Conservation (phyloP, 1,140 invertebrate species). For the Cotesia typhae region DNA sequence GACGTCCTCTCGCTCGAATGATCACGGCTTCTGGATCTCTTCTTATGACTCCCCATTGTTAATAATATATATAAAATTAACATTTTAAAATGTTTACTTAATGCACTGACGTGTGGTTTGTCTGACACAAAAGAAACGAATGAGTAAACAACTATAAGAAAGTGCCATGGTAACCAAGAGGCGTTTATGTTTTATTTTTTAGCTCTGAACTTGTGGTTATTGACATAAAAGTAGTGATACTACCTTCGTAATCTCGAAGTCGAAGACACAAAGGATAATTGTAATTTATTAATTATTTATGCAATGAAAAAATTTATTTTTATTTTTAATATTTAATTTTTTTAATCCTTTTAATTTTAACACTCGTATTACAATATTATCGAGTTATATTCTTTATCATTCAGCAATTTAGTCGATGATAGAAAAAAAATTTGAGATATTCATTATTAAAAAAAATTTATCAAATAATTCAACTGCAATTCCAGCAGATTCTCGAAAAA, state of each 20-base stretch:
- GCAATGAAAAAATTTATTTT: too few relatives aligned
- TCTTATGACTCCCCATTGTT: not conserved
- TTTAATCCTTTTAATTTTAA: too few relatives aligned
- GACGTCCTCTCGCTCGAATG: not conserved
- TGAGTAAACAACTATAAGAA: constrained; percentile 9
- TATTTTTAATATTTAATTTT: too few relatives aligned
- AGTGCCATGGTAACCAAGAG: constrained; percentile 10
- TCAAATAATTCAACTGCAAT: too few relatives aligned
- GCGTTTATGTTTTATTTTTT: not conserved
- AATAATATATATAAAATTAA: not conserved
- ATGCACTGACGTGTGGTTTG: constrained; percentile 8
- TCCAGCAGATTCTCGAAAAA: too few relatives aligned
- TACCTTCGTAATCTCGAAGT: constrained; percentile 31
- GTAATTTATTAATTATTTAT: too few relatives aligned
- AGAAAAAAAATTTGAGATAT: too few relatives aligned
- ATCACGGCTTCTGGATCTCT: constrained; percentile 2
- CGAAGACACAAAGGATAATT: constrained; percentile 6
- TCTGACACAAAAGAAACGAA: not conserved
- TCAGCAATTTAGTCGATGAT: too few relatives aligned
- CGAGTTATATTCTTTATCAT: too few relatives aligned
- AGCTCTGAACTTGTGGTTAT: constrained; percentile 25
- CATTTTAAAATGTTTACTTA: constrained; percentile 6
- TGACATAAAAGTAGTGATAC: not conserved
- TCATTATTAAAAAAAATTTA: too few relatives aligned
- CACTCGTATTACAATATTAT: too few relatives aligned